Conservation (phyloP, 2,888 invertebrate species). For the Ischnura elegans region DNA sequence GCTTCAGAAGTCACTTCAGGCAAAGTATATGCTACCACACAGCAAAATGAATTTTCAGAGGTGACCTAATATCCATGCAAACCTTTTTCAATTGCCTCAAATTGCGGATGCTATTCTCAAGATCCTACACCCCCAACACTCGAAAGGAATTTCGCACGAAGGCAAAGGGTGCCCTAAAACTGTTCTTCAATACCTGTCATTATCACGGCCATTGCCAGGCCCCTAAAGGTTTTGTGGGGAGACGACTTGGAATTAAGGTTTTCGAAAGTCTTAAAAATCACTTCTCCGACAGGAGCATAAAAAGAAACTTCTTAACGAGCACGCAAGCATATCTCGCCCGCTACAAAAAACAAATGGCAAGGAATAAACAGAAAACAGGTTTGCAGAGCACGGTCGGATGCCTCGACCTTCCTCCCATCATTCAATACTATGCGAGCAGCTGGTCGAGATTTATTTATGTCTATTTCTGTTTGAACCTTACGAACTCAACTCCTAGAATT, state of each 20-base stretch:
- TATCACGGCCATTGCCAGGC: background rate
- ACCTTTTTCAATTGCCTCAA: background rate
- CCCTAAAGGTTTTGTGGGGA: background rate
- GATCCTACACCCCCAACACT: background rate
- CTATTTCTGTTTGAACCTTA: no score
- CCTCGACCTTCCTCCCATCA: background rate
- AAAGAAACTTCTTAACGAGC: background rate
- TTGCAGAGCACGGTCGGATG: background rate
- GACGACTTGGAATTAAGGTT: background rate
- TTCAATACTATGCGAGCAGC: background rate
- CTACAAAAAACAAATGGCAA: background rate
- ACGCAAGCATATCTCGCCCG: background rate
- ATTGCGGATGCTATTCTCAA: background rate
- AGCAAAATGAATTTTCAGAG: no score
- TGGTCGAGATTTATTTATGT: no score
- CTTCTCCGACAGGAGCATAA: background rate
- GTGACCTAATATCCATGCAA: no score
- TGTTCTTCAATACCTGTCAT: background rate
- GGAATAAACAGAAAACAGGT: background rate
- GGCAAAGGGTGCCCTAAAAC: background rate
- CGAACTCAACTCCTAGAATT: no score
- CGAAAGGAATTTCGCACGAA: background rate
- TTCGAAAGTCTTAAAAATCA: constrained; percentile 19
- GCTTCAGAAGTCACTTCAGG: no score
- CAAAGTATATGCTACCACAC: no score